phyloP scores from a whole-genome alignment of 2,888 invertebrate species.

The Ochropleura plecta region DNA sequence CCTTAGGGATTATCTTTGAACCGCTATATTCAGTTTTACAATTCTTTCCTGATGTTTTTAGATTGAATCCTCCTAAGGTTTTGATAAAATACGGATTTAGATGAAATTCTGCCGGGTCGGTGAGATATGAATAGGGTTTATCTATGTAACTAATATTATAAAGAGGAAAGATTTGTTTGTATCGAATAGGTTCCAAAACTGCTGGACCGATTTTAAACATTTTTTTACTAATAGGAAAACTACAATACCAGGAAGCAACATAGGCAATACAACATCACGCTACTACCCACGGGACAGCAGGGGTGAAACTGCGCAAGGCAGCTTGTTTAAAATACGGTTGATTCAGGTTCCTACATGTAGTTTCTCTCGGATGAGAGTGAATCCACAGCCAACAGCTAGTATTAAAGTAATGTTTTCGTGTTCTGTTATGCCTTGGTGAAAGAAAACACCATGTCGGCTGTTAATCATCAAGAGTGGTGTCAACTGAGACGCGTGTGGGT shows the following conservation, averaged over 20 bases:
- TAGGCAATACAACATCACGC: too few relatives aligned
- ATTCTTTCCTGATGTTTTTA: constrained; percentile 2
- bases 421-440: constrained; percentile 43
- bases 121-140: not conserved
- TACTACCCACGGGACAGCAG: too few relatives aligned
- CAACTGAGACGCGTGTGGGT: constrained; percentile 44
- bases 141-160: too few relatives aligned
- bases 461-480: constrained; percentile 54
- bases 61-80: not conserved
- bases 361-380: constrained; percentile 2
- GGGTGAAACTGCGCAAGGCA: too few relatives aligned
- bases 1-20: constrained; percentile 31
- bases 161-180: too few relatives aligned
- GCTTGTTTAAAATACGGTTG: too few relatives aligned
- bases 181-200: too few relatives aligned
- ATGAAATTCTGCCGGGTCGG: not conserved
- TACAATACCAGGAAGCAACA: too few relatives aligned
- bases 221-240: too few relatives aligned
- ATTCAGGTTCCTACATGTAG: not conserved
- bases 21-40: constrained; percentile 20
- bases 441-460: constrained; percentile 41
- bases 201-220: too few relatives aligned
- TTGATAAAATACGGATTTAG: not conserved
- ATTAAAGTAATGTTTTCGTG: constrained; percentile 31
- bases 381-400: not conserved